Evolutionary conservation across 2,888 invertebrate species (phyloP).

Genomic region (Tanypteryx hageni): DNA sequence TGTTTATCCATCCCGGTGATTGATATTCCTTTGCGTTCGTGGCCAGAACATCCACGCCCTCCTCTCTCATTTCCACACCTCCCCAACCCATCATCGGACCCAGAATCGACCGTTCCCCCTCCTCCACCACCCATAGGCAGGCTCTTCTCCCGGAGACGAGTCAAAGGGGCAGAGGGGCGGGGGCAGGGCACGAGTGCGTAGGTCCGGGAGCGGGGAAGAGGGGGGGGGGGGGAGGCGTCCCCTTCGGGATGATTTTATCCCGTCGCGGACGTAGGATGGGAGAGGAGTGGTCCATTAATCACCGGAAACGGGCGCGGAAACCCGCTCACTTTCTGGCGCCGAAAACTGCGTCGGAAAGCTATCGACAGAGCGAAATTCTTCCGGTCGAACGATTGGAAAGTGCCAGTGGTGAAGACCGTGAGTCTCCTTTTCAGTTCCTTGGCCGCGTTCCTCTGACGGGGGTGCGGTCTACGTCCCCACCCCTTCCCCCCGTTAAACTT

Average conservation of each 20-base stretch:
- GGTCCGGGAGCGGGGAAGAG: too few relatives aligned
- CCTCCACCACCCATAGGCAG: too few relatives aligned
- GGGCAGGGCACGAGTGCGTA: too few relatives aligned
- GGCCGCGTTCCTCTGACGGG: too few relatives aligned
- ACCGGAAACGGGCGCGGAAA: not conserved
- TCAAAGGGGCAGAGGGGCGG: too few relatives aligned
- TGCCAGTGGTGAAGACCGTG: not conserved
- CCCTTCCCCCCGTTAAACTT: not conserved
- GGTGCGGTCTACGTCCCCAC: not conserved
- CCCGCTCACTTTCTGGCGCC: not conserved
- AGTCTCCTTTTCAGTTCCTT: too few relatives aligned
- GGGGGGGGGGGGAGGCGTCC: not conserved
- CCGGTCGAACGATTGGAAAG: not conserved
- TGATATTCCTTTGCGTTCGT: constrained; percentile 27
- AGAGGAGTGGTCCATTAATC: not conserved
- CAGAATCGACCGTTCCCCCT: too few relatives aligned
- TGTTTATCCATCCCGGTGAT: constrained; percentile 33
- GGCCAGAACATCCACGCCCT: not conserved
- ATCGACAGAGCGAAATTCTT: not conserved
- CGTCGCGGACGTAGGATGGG: not conserved
- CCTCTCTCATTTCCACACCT: not conserved
- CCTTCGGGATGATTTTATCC: constrained; percentile 16
- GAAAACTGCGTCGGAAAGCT: constrained; percentile 2
- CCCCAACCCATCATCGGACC: not conserved
- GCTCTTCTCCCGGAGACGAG: too few relatives aligned